Evolutionary conservation across 2,113 vertebrate genomes (phyloP).

Genomic region (Xenopus borealis): DNA sequence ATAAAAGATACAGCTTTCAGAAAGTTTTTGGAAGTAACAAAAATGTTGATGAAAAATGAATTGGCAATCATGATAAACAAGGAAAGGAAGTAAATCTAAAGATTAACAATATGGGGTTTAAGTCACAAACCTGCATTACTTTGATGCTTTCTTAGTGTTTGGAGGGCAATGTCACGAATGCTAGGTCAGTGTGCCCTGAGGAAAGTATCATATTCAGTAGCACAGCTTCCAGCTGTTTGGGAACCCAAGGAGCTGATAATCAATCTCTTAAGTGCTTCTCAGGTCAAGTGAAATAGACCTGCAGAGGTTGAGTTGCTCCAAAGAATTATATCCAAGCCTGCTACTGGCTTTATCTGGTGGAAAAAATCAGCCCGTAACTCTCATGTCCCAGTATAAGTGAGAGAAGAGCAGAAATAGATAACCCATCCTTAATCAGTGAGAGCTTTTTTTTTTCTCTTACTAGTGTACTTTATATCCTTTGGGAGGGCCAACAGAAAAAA

Average conservation of each 20-base stretch:
- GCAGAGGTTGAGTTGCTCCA: constrained; percentile 16
- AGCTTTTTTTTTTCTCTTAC: neutral
- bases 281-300: constrained; percentile 39
- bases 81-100: too few relatives aligned
- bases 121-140: too few relatives aligned
- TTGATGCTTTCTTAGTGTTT: neutral
- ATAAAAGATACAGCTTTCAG: too few relatives aligned
- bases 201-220: constrained; percentile 15
- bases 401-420: constrained; percentile 22
- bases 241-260: constrained; percentile 38
- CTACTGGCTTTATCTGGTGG: constrained; percentile 22
- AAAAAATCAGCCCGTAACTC: neutral
- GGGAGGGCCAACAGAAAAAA: neutral
- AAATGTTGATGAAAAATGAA: too few relatives aligned
- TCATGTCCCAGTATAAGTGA: constrained; percentile 7
- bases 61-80: too few relatives aligned
- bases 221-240: constrained; percentile 10
- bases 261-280: constrained; percentile 28
- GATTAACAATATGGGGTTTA: too few relatives aligned
- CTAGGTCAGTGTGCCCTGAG: neutral
- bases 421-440: neutral
- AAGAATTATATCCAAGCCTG: constrained; percentile 3
- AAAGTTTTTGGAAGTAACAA: too few relatives aligned
- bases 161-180: neutral
- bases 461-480: neutral